Evolutionary conservation across 2,113 vertebrate species (phyloP), one percentile per base, ranked within the genome.

Genomic region (Ptilorrhoa leucosticta): DNA sequence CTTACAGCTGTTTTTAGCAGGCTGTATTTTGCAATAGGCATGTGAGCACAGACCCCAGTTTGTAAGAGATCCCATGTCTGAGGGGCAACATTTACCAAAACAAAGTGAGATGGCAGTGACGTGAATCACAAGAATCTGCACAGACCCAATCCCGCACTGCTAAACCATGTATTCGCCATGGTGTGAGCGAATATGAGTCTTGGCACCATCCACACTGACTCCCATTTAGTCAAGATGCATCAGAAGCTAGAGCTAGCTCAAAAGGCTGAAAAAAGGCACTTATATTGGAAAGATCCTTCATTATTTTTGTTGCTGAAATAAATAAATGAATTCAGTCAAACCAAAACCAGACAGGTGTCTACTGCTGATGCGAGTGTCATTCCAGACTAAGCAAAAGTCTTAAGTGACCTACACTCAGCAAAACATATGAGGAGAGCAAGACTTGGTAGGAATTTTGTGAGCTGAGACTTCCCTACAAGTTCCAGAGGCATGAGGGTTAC

Each of bases 31-130:
- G 87, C 60, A 80, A 91, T n/a, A 77, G n/a, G 54, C 75, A 53
- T 65, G 66, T 84, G 63, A 95, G 88, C 61, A 63, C 33, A 87
- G 66, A 91, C 77, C 76, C 39, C 56, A 54, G 68, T 47, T 78
- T 89, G 48, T 66, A 95, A 96, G 94, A 26, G 57, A 96, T 85
- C 58, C 86, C 78, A 21, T 50, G 90, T 90, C 69, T 79, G 39
- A 94, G 90, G 75, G 44, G 77, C 60, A 94, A 66, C 75, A 50
- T 84, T 91, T 73, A 87, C 84, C 71, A 85, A 88, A 91, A 95
- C 45, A 72, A 93, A 97, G 73, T 44, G 44, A 89, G 30, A 44
- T 63, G 44, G 37, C 47, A 48, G 56, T 48, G 44, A 78, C 1
- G 4, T 21, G 33, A 79, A 47, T 72, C 3, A 6, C 39, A 64